Evolutionary conservation across 2,797 vertebrate species (phyloP).

Genomic region (Schizopygopsis malacanthus): DNA sequence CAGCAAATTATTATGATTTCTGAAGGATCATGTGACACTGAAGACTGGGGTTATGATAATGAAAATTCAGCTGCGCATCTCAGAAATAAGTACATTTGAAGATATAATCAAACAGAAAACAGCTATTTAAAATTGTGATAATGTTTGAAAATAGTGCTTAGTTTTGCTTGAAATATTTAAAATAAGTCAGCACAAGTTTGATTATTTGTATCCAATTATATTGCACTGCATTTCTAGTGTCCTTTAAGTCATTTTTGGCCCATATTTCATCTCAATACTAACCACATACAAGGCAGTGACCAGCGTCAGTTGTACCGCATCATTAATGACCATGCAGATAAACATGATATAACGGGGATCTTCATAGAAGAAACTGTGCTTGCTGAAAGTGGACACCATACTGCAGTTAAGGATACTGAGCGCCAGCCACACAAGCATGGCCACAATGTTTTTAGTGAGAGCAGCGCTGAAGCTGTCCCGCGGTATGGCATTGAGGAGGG

Average conservation of each 20-base stretch:
- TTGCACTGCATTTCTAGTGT: neutral
- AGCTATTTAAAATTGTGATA: neutral
- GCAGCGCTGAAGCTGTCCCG: conserved; percentile 75
- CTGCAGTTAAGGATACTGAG: conserved; percentile 78
- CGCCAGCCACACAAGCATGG: conserved; percentile 80
- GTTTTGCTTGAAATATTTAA: neutral
- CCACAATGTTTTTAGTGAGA: conserved; percentile 78
- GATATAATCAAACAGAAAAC: neutral
- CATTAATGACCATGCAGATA: conserved; percentile 82
- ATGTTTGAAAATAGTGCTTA: neutral
- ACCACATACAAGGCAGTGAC: conserved; percentile 78
- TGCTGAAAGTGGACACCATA: conserved; percentile 80
- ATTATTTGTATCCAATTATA: neutral
- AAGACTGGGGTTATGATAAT: neutral
- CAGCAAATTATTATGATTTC: neutral
- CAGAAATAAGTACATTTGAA: neutral
- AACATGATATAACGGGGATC: conserved; percentile 85
- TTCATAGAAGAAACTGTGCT: conserved; percentile 77
- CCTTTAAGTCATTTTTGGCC: neutral
- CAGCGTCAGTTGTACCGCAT: conserved; percentile 78
- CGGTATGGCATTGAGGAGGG: neutral
- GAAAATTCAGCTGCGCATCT: neutral
- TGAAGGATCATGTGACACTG: neutral
- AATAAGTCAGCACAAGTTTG: no score
- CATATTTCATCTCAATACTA: conserved; percentile 28